phyloP scores from a whole-genome alignment of 2,797 vertebrate genomes.

The Sorex maritimensis region DNA sequence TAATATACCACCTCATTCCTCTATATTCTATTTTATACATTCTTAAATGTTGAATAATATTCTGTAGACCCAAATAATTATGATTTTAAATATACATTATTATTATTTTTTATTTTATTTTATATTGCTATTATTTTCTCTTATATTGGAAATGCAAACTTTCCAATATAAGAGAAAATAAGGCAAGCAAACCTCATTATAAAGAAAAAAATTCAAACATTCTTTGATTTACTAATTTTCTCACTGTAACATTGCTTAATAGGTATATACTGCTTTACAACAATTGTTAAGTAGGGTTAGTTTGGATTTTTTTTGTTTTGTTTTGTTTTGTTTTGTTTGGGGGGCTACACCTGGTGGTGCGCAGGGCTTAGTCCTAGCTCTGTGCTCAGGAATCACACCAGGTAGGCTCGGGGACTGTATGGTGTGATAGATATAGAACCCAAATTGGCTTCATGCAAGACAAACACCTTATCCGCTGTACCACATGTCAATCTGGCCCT shows the following conservation, averaged over 20 bases:
- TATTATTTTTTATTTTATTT: no score
- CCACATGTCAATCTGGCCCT: no score
- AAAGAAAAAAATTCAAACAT: constrained; percentile 12
- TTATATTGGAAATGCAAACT: background rate
- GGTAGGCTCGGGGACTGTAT: no score
- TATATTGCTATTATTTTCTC: no score
- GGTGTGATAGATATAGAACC: no score
- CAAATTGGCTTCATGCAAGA: no score
- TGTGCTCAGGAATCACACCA: no score
- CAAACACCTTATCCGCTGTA: no score
- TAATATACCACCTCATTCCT: background rate
- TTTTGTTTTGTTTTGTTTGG: background rate
- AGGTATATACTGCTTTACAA: background rate
- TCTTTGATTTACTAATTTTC: constrained; percentile 31
- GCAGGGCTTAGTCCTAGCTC: no score
- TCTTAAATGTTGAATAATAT: constrained; percentile 21
- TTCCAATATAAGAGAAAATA: constrained; percentile 14
- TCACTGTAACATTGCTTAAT: constrained; percentile 7
- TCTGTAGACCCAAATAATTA: constrained; percentile 4
- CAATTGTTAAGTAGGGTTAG: background rate
- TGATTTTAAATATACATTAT: constrained; percentile 9
- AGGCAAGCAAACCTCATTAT: constrained; percentile 24
- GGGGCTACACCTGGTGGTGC: no score
- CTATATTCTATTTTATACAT: background rate
- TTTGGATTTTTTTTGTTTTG: background rate